A percentile compares a stretch with the other conserved stretches of the same genome.
Conservation (phyloP, 2,888 invertebrate genomes). For the Empis livida region DNA sequence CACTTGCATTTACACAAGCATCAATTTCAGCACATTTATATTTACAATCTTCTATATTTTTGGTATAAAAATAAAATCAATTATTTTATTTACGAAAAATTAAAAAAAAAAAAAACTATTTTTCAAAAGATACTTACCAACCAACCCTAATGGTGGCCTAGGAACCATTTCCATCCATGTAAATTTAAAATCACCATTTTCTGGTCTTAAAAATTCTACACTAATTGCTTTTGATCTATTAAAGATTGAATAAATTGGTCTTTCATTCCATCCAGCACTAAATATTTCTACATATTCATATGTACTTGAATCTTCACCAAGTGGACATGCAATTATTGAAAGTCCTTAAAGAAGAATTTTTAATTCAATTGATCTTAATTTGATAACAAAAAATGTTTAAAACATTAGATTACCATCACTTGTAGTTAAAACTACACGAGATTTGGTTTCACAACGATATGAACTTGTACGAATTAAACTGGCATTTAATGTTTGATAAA, state of each 20-base stretch:
- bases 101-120: neutral
- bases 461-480: constrained; percentile 43
- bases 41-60: constrained; percentile 54
- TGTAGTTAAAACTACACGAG: constrained; percentile 67
- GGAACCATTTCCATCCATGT: constrained; percentile 73
- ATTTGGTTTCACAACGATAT: constrained; percentile 57
- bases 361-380: too few species aligned
- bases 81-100: neutral
- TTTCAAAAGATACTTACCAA: constrained; percentile 30
- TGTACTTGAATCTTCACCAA: constrained; percentile 39
- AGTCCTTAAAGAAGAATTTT: constrained; percentile 34
- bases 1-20: constrained; percentile 63
- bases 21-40: constrained; percentile 66
- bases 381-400: too few species aligned
- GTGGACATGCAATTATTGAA: constrained; percentile 42
- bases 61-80: too few species aligned
- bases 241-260: constrained; percentile 42
- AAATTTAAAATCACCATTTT: constrained; percentile 59
- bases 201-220: constrained; percentile 66
- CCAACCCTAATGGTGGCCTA: constrained; percentile 34
- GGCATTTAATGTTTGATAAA: constrained; percentile 40
- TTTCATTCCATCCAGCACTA: constrained; percentile 69
- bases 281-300: constrained; percentile 65
- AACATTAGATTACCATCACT: constrained; percentile 37
- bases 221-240: constrained; percentile 53